Evolutionary conservation across 1,140 invertebrate genomes (phyloP), one percentile per base, ranked within the genome.

Genomic region (silkworm (Bombyx mori)): DNA sequence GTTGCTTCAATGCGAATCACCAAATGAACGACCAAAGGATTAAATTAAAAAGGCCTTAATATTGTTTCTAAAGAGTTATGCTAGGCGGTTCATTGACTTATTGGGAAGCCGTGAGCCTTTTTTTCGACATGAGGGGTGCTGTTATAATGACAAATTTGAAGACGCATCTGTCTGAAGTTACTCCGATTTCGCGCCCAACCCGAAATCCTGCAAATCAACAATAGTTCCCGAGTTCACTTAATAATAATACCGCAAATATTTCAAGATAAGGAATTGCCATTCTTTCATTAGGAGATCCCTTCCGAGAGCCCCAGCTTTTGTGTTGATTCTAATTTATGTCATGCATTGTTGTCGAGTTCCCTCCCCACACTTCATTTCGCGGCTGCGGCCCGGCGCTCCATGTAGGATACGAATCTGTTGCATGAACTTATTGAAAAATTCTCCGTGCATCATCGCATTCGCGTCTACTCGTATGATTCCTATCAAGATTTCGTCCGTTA

Each of bases 301-400:
- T 76, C 76, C 74, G 79, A 79, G 81, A 80, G 71, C 73, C 71
- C 61, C 67, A 60, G 66, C 79, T 79, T 84, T 86, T 86, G 79
- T 86, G 82, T 79, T 75, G 80, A 73, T 83, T 85, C 80, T 86
- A 85, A 86, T 86, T 85, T 86, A 85, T 86, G 83, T 86, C 71
- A 75, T 75, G 80, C 75, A 86, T 86, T 86, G 82, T 83, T 71
- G 75, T 68, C 69, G 66, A 74, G 69, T 77, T 73, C 80, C 69
- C 81, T 84, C 80, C 78, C 83, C 81, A 78, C 75, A 71, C 74
- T 82, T 84, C 80, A 79, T 82, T 73, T 66, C 68, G 76, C 68
- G 80, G 72, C 75, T 75, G 64, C 65, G 73, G 71, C 65, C 71
- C 61, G 71, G 67, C 67, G 65, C 56, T 75, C 64, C 62, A 71